phyloP scores from a whole-genome alignment of 2,797 vertebrate species.

The Oreortyx pictus region DNA sequence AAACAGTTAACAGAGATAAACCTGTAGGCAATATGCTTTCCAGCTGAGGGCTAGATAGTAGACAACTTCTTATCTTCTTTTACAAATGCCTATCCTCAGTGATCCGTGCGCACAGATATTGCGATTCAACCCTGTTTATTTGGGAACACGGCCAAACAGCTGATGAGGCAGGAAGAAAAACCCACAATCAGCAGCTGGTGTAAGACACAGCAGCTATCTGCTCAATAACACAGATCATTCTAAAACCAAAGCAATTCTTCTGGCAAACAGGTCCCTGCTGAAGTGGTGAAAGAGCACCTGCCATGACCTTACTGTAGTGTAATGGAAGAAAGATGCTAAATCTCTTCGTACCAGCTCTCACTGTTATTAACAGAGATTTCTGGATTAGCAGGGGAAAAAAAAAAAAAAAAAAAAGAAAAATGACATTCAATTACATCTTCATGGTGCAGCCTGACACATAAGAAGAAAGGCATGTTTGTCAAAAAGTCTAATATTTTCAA shows the following conservation, averaged over 20 bases:
- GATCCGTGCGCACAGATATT: neutral
- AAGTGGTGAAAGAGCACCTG: neutral
- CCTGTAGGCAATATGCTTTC: neutral
- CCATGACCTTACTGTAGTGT: neutral
- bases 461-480: neutral
- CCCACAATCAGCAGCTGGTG: neutral
- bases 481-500: neutral
- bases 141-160: constrained; percentile 30
- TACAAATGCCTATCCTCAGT: neutral
- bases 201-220: neutral
- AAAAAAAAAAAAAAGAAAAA: neutral
- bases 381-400: neutral
- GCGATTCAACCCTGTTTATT: neutral
- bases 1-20: neutral
- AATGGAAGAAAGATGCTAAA: neutral
- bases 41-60: neutral
- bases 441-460: neutral
- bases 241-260: neutral
- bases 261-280: neutral
- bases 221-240: neutral
- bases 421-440: neutral
- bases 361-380: too few species aligned
- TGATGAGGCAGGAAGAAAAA: constrained; percentile 34
- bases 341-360: neutral
- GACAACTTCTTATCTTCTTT: neutral